phyloP scores from a whole-genome alignment of 1,140 invertebrate species.

The Leptinotarsa undecemlineata region DNA sequence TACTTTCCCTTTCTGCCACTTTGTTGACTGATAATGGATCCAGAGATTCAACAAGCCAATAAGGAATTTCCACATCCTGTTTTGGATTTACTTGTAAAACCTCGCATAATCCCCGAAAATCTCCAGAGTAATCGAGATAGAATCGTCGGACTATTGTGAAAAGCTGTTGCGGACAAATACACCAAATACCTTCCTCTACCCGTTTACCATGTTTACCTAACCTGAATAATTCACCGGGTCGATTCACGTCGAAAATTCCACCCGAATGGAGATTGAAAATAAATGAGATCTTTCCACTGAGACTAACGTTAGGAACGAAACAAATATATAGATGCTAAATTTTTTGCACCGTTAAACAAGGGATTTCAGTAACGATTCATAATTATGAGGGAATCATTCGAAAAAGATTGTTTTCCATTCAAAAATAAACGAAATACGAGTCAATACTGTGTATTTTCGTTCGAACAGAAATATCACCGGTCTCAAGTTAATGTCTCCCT shows the following conservation, averaged over 20 bases:
- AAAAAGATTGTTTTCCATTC: too few relatives aligned
- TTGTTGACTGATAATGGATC: neutral
- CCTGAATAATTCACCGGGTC: constrained; percentile 14
- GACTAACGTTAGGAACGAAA: neutral
- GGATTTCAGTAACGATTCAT: constrained; percentile 1
- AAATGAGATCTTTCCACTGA: constrained; percentile 4
- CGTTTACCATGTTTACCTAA: constrained; percentile 17
- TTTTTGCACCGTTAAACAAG: neutral
- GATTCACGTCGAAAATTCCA: constrained; percentile 1
- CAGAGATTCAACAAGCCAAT: constrained; percentile 10
- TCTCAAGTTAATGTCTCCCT: too few relatives aligned
- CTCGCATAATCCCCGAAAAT: constrained; percentile 16
- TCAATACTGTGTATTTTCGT: too few relatives aligned
- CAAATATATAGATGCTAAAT: neutral
- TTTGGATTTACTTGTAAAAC: constrained; percentile 22
- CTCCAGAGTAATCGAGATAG: constrained; percentile 19
- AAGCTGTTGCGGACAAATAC: constrained; percentile 22
- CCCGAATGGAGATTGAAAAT: constrained; percentile 2
- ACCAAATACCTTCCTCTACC: constrained; percentile 17
- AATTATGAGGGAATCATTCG: neutral
- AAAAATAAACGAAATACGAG: too few relatives aligned
- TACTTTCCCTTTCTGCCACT: too few relatives aligned
- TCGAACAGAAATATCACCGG: too few relatives aligned
- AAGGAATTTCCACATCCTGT: constrained; percentile 21
- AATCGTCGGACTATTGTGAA: constrained; percentile 23